Evolutionary conservation across 2,797 vertebrate genomes (phyloP).

Genomic region (Anniella stebbinsi): DNA sequence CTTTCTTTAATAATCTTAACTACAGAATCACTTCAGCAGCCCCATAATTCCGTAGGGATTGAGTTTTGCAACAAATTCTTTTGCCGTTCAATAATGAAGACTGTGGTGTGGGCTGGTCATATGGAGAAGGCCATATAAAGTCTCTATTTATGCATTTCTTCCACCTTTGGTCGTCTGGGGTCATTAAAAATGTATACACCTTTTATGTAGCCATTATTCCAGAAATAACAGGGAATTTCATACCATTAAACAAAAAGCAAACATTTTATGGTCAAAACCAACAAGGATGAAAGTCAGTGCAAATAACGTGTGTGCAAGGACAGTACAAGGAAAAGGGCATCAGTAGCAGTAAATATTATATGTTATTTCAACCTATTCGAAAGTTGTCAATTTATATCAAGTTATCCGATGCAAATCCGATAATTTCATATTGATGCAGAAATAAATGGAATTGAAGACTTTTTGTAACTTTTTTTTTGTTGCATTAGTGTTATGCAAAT

Average conservation of each 20-base stretch:
- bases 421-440: not conserved
- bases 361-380: not conserved
- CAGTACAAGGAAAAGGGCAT: not conserved
- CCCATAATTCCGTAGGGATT: not conserved
- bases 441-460: not conserved
- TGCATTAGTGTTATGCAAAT: not conserved
- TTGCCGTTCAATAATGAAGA: not conserved
- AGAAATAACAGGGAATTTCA: slow-evolving; percentile 30
- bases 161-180: slow-evolving; percentile 7
- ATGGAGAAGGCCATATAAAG: not conserved
- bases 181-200: slow-evolving; percentile 53
- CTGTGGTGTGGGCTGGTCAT: not conserved
- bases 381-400: not conserved
- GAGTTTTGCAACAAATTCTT: not conserved
- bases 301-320: not conserved
- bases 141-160: slow-evolving; percentile 40
- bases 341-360: not conserved
- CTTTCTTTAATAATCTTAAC: not conserved
- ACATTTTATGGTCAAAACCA: not conserved
- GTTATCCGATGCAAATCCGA: not conserved
- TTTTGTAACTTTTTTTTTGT: not conserved
- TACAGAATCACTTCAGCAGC: not conserved
- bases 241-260: not conserved
- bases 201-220: slow-evolving; percentile 42
- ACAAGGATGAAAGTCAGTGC: not conserved